Evolutionary conservation across 2,797 vertebrate species (phyloP).

Genomic region (Spondyliosoma cantharus): DNA sequence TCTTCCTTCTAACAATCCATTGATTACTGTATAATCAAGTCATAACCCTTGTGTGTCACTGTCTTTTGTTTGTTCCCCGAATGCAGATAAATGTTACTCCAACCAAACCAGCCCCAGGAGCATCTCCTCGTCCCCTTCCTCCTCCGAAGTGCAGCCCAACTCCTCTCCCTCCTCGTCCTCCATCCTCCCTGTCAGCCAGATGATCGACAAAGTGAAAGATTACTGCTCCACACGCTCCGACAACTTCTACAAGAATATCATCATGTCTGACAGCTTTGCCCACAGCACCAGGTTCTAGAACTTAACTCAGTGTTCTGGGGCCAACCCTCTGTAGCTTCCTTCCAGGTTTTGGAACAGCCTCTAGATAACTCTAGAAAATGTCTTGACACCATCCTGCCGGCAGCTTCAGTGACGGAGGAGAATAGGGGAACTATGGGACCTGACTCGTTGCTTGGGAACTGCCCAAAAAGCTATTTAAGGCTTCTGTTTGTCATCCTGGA

Average conservation of each 20-base stretch:
- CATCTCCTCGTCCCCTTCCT: conserved; percentile 74
- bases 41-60: not conserved
- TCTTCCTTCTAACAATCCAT: not conserved
- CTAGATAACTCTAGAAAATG: not conserved
- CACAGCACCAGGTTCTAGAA: conserved; percentile 93
- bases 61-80: conserved; percentile 9
- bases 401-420: conserved; percentile 83
- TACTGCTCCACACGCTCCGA: conserved; percentile 93
- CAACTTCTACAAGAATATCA: conserved; percentile 98
- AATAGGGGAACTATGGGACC: not conserved
- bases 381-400: conserved; percentile 85
- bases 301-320: not conserved
- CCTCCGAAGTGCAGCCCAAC: conserved; percentile 86
- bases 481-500: not conserved
- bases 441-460: not conserved
- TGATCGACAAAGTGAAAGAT: conserved; percentile 95
- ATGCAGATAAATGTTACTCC: conserved; percentile 87
- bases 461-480: conserved; percentile 11
- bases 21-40: not conserved
- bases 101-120: conserved; percentile 87
- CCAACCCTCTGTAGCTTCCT: not conserved
- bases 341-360: not conserved
- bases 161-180: conserved; percentile 86
- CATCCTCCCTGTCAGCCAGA: conserved; percentile 94
- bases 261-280: conserved; percentile 93